Base-by-base conservation (phyloP, 2,113 vertebrate species). In the Actenoides lindsayi region DNA sequence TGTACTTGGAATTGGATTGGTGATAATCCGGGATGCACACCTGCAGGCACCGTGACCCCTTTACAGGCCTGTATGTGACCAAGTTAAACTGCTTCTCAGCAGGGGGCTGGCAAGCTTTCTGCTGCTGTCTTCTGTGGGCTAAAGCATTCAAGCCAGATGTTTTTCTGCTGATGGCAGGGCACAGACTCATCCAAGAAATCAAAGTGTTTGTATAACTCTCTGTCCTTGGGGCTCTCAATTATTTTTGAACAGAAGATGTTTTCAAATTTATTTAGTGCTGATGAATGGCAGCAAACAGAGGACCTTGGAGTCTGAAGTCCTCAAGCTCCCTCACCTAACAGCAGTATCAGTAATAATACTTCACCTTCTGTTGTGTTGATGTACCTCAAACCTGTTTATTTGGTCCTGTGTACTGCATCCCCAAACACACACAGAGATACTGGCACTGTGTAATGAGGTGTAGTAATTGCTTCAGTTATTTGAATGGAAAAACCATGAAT, bases 171-270 rank as follows among this genome's bases (percentile, higher is more conserved):
- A 67, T 95, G 85, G 59, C 21, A 7, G 23, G 50, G 62, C 54
- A 91, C 57, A 79, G 41, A 79, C 50, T 68, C 69, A 82, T 75
- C 41, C 68, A 76, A 90, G 77, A 79, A 90, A 84, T 74, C 62
- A 48, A 80, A 93, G 64, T 81, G 87, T 94, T 95, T 90, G 74
- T 85, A 25, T 90, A 82, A 87, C 83, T 87, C 35, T 86, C 71
- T 93, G 44, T 94, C 70, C 62, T 90, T 81, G n/a, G 56, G 51
- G 42, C 46, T 93, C 23, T 96, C 79, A 83, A 81, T 89, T 94
- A 89, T 84, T 93, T 94, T 87, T 93, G 51, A 90, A 73, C 65
- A 78, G 80, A 95, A 64, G 68, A 69, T 78, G 39, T 94, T 94
- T 96, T 77, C 27, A 73, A 67, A 41, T 78, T 51, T 80, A 60